A percentile compares a stretch with the other conserved stretches of the same genome.
Conservation (phyloP, 2,797 vertebrate species). For the Echiichthys vipera region DNA sequence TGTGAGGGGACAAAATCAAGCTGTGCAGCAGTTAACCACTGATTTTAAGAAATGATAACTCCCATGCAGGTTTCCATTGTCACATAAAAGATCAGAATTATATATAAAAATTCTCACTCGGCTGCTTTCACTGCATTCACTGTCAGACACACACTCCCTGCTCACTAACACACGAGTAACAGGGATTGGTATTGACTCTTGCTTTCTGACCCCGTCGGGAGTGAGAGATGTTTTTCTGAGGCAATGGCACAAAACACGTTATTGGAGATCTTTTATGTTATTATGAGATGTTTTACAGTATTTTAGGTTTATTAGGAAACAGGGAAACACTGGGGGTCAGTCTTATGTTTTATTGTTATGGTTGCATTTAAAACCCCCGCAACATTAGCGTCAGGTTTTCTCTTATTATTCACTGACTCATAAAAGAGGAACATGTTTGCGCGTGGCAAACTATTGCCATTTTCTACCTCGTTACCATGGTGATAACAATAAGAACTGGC, state of each 20-base stretch:
- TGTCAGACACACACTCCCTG: too few species aligned
- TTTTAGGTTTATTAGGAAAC: too few species aligned
- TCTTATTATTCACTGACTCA: constrained; percentile 25
- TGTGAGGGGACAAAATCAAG: not conserved
- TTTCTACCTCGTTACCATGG: constrained; percentile 57
- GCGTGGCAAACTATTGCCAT: constrained; percentile 1
- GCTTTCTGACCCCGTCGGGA: too few species aligned
- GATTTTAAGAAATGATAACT: not conserved
- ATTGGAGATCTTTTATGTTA: too few species aligned
- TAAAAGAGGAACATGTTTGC: not conserved
- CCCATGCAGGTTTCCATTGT: too few species aligned
- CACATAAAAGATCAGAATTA: not conserved
- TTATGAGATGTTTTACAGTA: too few species aligned
- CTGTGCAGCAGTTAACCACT: not conserved
- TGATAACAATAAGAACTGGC: constrained; percentile 41
- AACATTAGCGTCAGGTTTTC: not conserved
- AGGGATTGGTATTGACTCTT: too few species aligned
- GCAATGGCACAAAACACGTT: too few species aligned
- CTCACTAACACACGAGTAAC: too few species aligned
- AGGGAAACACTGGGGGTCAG: not conserved
- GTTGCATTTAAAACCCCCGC: not conserved
- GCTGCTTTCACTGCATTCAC: too few species aligned
- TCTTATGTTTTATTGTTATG: not conserved
- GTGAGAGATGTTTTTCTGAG: too few species aligned
- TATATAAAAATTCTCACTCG: too few species aligned